Evolutionary conservation across 2,113 vertebrate genomes (phyloP), one percentile per base, ranked within the genome.

Genomic region (Oreochromis niloticus): DNA sequence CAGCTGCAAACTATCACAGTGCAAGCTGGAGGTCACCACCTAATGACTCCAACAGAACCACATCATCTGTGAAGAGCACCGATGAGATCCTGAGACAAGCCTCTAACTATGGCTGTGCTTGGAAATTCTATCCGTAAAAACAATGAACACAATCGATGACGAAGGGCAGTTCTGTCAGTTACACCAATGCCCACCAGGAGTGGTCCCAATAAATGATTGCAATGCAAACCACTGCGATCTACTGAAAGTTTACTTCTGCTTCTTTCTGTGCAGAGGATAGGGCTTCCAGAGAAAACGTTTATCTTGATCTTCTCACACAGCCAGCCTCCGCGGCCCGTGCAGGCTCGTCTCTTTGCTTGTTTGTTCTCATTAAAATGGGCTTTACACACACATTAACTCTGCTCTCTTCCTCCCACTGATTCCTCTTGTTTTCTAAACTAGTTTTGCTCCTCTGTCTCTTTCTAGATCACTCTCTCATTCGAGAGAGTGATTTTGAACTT

Each of bases 311-410:
- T 48, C 7, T 22, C 22, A 48, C 41, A 10, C 22, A 54, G 16
- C 34, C 43, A 19, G 7, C 4, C 27, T 50, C 59, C 22, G 19
- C 2, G 4, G 24, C 41, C 9, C 59, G 54, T 54, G 80, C 55
- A 86, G 24, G n/a, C 27, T 89, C 34, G 6, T 55, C 27, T 66
- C 32, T 61, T 1, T 46, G 16, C 93, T 22, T 92, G 94, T 90
- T 86, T 89, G 24, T 82, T 85, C 95, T 88, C 59, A 92, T 88
- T 81, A n/a, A 89, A 81, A 8, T 17, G 81, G 50, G 78, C 39
- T 57, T 63, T n/a, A 11, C 30, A 14, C 52, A 52, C 66, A 59
- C 24, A 7, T 54, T 39, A 46, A 16, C 63, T 63, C 14, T 27
- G 27, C 12, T n/a, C 4, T 27, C 46, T 7, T 46, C 27, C 36